Percentiles rank a stretch among this genome's conserved stretches.
These are phyloP conservation scores for Bombus impatiens DNA, from an alignment of 1,140 invertebrate species.

Conservation along the genomic window DNA sequence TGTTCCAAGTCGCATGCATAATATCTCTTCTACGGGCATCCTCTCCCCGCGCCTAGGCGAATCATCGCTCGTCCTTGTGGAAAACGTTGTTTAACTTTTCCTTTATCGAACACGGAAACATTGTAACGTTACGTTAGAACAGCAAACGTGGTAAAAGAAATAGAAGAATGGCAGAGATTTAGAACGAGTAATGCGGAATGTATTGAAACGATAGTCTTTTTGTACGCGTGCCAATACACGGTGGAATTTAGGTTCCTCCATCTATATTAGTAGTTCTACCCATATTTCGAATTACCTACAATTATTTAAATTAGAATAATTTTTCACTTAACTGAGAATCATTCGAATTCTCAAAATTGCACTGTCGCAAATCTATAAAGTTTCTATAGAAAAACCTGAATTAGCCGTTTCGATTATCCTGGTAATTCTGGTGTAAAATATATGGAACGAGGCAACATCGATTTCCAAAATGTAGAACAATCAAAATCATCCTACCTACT, in stretches of 20 bases:
- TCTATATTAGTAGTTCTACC: background rate
- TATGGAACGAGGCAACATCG: background rate
- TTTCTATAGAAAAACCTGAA: background rate
- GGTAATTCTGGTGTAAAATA: too few species aligned
- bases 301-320: background rate
- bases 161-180: background rate
- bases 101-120: background rate
- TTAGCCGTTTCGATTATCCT: background rate
- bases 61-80: background rate
- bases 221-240: background rate
- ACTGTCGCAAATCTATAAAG: background rate
- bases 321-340: background rate
- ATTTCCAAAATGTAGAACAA: background rate
- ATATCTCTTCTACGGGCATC: background rate
- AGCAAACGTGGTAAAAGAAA: background rate
- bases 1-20: conserved; percentile 39
- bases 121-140: background rate
- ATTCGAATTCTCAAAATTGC: background rate
- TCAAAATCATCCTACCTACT: too few species aligned
- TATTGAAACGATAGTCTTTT: background rate
- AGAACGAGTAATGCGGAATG: background rate
- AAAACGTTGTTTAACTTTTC: background rate
- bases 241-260: background rate
- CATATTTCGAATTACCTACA: too few species aligned
- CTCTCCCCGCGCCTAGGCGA: background rate